Base-by-base conservation (phyloP, 2,113 vertebrate species). In the Potamarius usumacintae region DNA sequence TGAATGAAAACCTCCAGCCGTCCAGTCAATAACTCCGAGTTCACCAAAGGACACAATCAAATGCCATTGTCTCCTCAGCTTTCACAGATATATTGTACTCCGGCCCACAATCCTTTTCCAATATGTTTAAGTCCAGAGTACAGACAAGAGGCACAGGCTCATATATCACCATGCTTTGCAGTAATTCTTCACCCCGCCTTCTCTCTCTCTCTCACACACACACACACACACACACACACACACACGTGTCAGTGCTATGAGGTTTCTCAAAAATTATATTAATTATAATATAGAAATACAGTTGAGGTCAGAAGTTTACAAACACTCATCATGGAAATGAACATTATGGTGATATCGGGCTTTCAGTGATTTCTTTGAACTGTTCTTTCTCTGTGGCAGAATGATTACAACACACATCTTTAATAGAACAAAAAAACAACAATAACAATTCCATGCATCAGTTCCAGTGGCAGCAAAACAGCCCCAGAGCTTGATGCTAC, bases 41-140 rank as follows among this genome's bases (percentile, higher is more conserved):
- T 92, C 90, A 89, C 76, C 80, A 88, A 92, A 93, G 90, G 90
- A 94, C 92, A 89, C 87, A 92, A 91, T 92, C 89, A 93, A 93
- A 93, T 91, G 89, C 85, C 92, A 93, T 84, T 57, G 88, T 91
- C 89, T 92, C 85, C 86, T 88, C 72, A 86, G 91, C 92, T 91
- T 91, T 92, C 87, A 52, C 72, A 82, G 90, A 82, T 63, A 90
- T 93, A 90, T 89, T 92, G 91, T 89, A n/a, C 79, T 87, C 88
- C 72, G 81, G 82, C 50, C 84, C 42, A 86, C 86, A 93, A 90
- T 91, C 87, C 89, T 88, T 86, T 79, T 84, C 84, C 60, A 85
- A 89, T 86, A 92, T 90, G 82, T 89, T 93, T 90, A 86, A 89
- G 27, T 90, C 88, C 87, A 84, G 91, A 92, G 84, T 50, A 81